Evolutionary conservation across 2,797 vertebrate genomes (phyloP).

Genomic region (Alauda arvensis): DNA sequence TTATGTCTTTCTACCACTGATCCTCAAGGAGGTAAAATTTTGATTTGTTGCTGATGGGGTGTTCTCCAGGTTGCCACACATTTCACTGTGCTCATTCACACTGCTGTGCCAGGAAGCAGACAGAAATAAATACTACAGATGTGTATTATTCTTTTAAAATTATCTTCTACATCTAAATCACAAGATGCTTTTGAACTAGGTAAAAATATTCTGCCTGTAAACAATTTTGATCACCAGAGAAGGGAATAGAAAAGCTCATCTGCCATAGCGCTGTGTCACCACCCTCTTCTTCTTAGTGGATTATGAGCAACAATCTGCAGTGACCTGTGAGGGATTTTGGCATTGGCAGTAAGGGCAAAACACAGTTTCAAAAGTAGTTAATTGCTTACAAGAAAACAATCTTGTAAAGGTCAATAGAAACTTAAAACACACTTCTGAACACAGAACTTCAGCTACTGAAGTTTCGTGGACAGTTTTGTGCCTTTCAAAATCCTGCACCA

Average conservation of each 20-base stretch:
- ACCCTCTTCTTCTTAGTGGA: neutral
- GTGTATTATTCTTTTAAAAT: neutral
- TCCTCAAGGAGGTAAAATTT: neutral
- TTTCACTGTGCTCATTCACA: neutral
- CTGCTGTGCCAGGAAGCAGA: neutral
- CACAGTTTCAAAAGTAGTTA: neutral
- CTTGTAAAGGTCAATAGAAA: neutral
- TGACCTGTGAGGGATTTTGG: neutral
- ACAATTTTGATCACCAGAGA: neutral
- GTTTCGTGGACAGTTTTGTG: neutral
- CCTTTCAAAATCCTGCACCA: neutral
- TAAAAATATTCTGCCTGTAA: neutral
- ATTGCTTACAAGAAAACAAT: neutral
- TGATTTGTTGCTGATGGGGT: neutral
- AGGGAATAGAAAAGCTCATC: neutral
- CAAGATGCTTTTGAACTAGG: neutral
- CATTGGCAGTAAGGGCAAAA: neutral
- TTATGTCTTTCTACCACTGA: neutral
- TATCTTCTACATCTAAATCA: neutral
- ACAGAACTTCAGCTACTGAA: neutral
- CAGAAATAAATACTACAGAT: neutral
- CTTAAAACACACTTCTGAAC: neutral
- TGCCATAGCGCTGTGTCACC: neutral
- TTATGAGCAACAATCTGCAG: neutral
- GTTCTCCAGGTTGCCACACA: neutral